Base-by-base conservation (phyloP, 2,113 vertebrate species). In the Progne subis region DNA sequence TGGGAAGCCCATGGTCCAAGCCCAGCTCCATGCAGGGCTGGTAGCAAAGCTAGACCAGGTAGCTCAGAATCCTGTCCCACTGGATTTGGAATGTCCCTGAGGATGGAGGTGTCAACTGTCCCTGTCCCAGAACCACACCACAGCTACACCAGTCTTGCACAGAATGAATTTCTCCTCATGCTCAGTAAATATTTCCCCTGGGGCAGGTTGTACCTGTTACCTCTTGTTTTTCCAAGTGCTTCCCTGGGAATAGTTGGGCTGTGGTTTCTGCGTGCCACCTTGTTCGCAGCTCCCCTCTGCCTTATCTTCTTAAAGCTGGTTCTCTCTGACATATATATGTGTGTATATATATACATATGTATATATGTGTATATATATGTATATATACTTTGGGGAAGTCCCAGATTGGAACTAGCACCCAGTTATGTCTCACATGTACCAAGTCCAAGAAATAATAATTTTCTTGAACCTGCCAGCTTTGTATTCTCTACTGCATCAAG, bases 301-400 rank as follows among this genome's bases (percentile, higher is more conserved):
- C 53, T 85, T 52, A 43, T 43, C 37, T 55, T 71, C 56, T 41
- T 85, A 64, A 79, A 85, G 32, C 39, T 76, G 44, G 8, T 25
- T 81, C 23, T 86, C 23, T 76, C 59, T 74, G 69, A 28, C 24
- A 9, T 11, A 32, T 12, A 4, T 31, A 8, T 23, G 5, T 23
- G 5, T 25, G 1, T 31, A 4, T 56, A 6, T 41, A 5, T 20
- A 11, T 14, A 29, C 8, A 28, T 19, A 3, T 34, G 20, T n/a
- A 14, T 57, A 8, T 24, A 16, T 26, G 37, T 25, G 37, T 37
- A 37, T 37, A 37, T 37, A 37, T 57, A 23, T 23, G 21, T 59
- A 12, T 29, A 4, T 44, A 16, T 57, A 44, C 5, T 65, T 59
- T 44, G 78, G 56, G 25, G 39, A 47, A 68, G 23, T 23, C 43